Percentiles rank a stretch among this genome's conserved stretches.
phyloP scores from a whole-genome alignment of 2,797 vertebrate species.

The Lutjanus campechanus region DNA sequence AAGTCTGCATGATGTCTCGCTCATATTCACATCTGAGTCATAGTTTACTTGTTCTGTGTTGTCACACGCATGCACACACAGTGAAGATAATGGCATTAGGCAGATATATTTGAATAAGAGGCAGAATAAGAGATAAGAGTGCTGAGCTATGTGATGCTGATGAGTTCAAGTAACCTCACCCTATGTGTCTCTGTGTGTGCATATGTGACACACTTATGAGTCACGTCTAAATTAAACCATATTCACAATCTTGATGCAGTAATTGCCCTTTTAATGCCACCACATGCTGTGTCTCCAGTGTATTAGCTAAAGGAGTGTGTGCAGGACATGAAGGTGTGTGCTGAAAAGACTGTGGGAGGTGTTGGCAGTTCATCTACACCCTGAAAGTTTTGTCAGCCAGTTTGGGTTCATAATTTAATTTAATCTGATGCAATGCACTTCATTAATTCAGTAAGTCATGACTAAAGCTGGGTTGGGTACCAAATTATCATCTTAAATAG shows the following conservation, averaged over 20 bases:
- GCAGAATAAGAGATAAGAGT: conserved; percentile 24
- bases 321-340: not conserved
- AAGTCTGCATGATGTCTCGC: conserved; percentile 4
- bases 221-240: conserved; percentile 32
- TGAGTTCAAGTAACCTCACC: conserved; percentile 23
- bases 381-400: not conserved
- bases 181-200: not conserved
- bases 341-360: conserved; percentile 6
- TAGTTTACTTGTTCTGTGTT: conserved; percentile 16
- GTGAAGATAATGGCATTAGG: conserved; percentile 18
- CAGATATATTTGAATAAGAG: conserved; percentile 45
- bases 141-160: conserved; percentile 13
- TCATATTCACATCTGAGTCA: conserved; percentile 51
- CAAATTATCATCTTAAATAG: not conserved
- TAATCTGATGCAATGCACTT: conserved; percentile 12
- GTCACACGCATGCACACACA: conserved; percentile 12
- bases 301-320: conserved; percentile 11
- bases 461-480: not conserved
- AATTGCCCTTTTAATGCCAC: conserved; percentile 33
- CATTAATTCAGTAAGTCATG: conserved; percentile 15
- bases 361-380: conserved; percentile 1
- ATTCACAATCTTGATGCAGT: not conserved
- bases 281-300: conserved; percentile 4
- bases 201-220: conserved; percentile 16
- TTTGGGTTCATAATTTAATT: conserved; percentile 22